These are phyloP conservation scores for Nebria ingens DNA, from an alignment of 1,140 invertebrate species.

Conservation along the genomic window DNA sequence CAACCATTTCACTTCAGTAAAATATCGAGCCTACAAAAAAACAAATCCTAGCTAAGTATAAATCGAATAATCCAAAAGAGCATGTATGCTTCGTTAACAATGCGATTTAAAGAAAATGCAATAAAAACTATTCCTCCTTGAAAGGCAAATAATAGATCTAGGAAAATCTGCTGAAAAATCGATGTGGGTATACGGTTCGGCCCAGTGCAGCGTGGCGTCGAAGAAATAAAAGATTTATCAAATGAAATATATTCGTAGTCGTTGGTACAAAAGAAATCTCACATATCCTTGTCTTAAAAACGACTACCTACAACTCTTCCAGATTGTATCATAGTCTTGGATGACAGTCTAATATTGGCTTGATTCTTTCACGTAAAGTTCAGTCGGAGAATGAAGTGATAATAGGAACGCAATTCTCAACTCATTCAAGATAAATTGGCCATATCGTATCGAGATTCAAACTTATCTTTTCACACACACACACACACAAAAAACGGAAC, in stretches of 20 bases:
- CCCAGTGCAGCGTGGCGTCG: no score
- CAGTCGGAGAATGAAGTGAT: slow-evolving; percentile 7
- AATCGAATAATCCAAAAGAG: no score
- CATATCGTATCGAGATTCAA: neutral
- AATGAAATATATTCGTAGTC: neutral
- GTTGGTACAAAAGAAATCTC: slow-evolving; percentile 1
- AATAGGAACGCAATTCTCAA: slow-evolving; percentile 5
- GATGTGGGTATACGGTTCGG: no score
- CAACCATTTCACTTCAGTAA: no score
- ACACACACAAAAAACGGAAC: no score
- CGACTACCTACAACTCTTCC: neutral
- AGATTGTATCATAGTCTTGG: slow-evolving; percentile 2
- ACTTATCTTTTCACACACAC: neutral
- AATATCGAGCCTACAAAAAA: no score
- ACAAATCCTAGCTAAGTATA: no score
- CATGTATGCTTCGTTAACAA: no score
- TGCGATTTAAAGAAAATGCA: no score
- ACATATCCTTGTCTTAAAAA: slow-evolving; percentile 5
- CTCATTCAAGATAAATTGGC: slow-evolving; percentile 8
- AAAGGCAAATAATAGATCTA: no score
- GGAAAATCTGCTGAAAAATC: no score
- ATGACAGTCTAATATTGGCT: slow-evolving; percentile 5
- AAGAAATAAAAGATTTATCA: neutral
- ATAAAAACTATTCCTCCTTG: no score
- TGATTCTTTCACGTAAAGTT: slow-evolving; percentile 7